A percentile compares a stretch with the other conserved stretches of the same genome.
These are phyloP conservation scores for Drosophila pegasa DNA, from an alignment of 2,888 invertebrate genomes.

Conservation along the genomic window DNA sequence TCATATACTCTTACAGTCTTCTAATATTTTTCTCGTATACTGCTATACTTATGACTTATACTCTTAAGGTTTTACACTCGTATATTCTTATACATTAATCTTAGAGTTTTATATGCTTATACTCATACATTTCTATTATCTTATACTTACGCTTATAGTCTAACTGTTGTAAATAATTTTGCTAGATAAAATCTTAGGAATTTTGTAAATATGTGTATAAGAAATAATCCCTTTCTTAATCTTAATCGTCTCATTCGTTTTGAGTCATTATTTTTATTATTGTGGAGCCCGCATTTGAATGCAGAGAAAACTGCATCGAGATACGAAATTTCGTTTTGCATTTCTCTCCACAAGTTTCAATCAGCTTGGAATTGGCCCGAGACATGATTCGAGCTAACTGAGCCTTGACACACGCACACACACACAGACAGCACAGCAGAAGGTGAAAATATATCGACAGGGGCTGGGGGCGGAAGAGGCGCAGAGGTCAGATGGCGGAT, in stretches of 20 bases:
- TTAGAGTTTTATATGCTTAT: too few relatives aligned
- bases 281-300: neutral
- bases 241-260: too few relatives aligned
- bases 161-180: too few relatives aligned
- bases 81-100: too few relatives aligned
- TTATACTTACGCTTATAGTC: too few relatives aligned
- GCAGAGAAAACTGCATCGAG: neutral
- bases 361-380: neutral
- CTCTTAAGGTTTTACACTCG: too few relatives aligned
- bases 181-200: too few relatives aligned
- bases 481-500: slow-evolving; percentile 11
- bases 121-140: too few relatives aligned
- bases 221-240: neutral
- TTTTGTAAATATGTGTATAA: too few relatives aligned
- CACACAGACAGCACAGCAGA: neutral
- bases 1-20: too few relatives aligned
- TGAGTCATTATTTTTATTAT: neutral
- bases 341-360: neutral
- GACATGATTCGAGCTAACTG: slow-evolving; percentile 4
- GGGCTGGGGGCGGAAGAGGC: neutral
- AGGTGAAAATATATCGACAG: neutral
- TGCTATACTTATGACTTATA: too few relatives aligned
- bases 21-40: too few relatives aligned
- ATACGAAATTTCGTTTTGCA: neutral
- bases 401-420: neutral